Base-by-base conservation (phyloP, 1,140 invertebrate genomes). In the Drosophila truncata region DNA sequence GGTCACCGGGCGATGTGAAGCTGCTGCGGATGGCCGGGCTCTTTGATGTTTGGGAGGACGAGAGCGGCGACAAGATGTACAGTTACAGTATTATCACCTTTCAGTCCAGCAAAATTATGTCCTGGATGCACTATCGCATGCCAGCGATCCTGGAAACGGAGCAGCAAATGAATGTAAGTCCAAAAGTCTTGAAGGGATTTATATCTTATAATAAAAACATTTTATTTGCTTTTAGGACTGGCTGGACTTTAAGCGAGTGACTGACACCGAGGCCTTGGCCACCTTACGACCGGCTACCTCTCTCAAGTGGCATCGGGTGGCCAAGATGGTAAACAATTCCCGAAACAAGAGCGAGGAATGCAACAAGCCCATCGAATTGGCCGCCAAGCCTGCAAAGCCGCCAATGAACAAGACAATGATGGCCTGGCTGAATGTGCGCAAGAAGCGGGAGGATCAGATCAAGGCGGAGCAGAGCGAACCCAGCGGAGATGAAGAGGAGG, bases 41-140 rank as follows among this genome's bases (percentile, higher is more conserved):
- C 2, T 98, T 96, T 93, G 95, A 95, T 92, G 92, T 94, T 8
- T 97, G 96, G 95, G 95, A 94, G 82, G 93, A 94, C 79, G 91
- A 93, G n/a, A 92, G 93, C 76, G 94, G 94, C 23, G 94, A 95
- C 42, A 93, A 94, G 27, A 94, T 96, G 46, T 96, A 96, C 79
- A 96, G 96, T 75, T 97, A 96, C 91, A 95, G 96, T 39, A 93
- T 98, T 8, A 95, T 97, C 41, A 98, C 97, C 33, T 96, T 95
- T 93, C 95, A 96, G 50, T 95, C 97, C 3, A 96, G 96, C 62
- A 86, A 94, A 25, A 94, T 95, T 14, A 92, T 97, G 49, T 94
- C 94, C 33, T 96, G 95, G 95, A 93, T 97, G 49, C 97, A 98
- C 94, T 95, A 97, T 82, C 94, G 97, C 87, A 96, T 96, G 94